These are phyloP conservation scores for Terrapene triunguis DNA, from an alignment of 2,113 vertebrate species.

Conservation along the genomic window DNA sequence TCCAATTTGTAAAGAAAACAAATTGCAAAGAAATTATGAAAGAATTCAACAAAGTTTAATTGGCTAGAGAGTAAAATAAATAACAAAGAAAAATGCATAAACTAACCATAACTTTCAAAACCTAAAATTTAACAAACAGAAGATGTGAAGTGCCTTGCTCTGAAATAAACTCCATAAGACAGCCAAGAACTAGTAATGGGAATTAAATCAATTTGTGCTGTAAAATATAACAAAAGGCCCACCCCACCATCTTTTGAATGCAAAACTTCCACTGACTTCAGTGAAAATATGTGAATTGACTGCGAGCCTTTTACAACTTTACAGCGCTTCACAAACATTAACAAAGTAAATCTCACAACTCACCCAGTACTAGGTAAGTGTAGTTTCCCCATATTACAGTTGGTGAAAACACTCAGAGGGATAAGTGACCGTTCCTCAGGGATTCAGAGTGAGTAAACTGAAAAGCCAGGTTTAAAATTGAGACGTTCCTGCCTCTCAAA, in stretches of 20 bases:
- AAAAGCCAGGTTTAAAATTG: neutral
- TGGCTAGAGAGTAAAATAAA: neutral
- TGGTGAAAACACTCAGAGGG: neutral
- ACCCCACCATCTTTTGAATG: neutral
- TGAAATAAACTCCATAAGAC: neutral
- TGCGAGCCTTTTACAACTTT: neutral
- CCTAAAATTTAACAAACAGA: neutral
- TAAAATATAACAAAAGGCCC: neutral
- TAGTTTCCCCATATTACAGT: neutral
- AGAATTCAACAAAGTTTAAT: neutral
- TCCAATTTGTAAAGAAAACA: neutral
- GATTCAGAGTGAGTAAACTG: neutral
- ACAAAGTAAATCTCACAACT: neutral
- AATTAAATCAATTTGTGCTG: neutral
- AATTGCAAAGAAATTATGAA: neutral
- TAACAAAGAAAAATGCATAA: neutral
- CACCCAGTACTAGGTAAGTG: neutral
- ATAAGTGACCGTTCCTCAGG: neutral
- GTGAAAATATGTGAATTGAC: neutral
- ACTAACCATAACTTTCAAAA: neutral
- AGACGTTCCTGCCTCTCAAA: neutral
- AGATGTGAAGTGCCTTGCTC: neutral
- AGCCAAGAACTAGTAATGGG: neutral
- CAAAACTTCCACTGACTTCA: neutral
- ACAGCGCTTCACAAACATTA: neutral